Evolutionary conservation across 2,113 vertebrate genomes (phyloP), one percentile per base, ranked within the genome.

Genomic region (Delphinus delphis): DNA sequence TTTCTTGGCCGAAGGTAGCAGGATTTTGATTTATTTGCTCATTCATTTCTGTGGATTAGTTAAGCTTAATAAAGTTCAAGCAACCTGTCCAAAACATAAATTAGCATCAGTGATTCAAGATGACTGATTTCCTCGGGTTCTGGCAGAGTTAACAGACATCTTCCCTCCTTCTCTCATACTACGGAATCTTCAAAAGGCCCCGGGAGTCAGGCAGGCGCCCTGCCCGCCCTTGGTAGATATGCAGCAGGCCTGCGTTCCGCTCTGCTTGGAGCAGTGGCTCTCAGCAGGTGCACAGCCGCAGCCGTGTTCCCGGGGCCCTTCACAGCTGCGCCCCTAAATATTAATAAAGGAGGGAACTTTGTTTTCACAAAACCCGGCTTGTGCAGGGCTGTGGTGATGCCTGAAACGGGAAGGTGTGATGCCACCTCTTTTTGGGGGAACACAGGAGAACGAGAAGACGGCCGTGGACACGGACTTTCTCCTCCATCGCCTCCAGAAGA

Each of bases 1-100:
- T 73, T 96, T 97, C 90, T 87, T 60, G 63, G 98, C 95, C 91
- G 96, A 0, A 25, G 58, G 14, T 74, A 96, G 38, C 60, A 31
- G 20, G 44, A 79, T 93, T 97, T 97, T 93, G 88, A 98, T 65
- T 84, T 98, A 92, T 97, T 91, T 97, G 67, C 88, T 8, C 6
- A 62, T 73, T 97, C 91, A 90, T 98, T 96, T 97, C 88, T 86
- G 65, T 95, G 90, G 55, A 93, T 53, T 95, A 95, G 36, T 70
- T 89, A 95, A 95, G 84, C 73, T 92, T 92, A 88, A 96, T 94
- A 94, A 95, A 81, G 91, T 91, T 74, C 71, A 92, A 74, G 12
- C 2, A 13, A 92, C n/a, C 83, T 97, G 92, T 67, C 36, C 65
- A 50, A 94, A 97, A 92, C 88, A 92, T 77, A 90, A 88, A 67